Base-by-base conservation (phyloP, 2,113 vertebrate genomes). In the Oreotrochilus melanogaster region DNA sequence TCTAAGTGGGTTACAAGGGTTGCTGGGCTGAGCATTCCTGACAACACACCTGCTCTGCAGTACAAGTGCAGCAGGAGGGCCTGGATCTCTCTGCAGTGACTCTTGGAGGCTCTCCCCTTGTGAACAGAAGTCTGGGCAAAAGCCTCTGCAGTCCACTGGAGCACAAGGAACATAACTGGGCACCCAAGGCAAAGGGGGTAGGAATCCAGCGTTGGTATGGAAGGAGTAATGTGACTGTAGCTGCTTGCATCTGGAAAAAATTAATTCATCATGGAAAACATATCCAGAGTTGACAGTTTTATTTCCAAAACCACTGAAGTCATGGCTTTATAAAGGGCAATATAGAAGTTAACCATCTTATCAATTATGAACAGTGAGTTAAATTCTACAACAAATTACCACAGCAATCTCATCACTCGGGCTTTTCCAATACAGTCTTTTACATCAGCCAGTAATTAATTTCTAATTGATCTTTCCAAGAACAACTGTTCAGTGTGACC, bases 391-490 rank as follows among this genome's bases (percentile, higher is more conserved):
- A 8, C 10, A 53, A 69, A 64, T 71, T 80, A 42, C 64, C 42
- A 6, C 0, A 2, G 37, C 35, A 42, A 92, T 82, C 33, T 53
- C 13, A 1, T 35, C 45, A 24, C 45, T 70, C 43, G 81, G 71
- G 43, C 71, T 88, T 88, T 86, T 66, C 88, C 62, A 76, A 4
- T 22, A 61, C 1, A 35, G 12, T 62, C 60, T 54, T 89, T 75
- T 45, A 53, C 21, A 33, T 92, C 45, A 93, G 50, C 23, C 31
- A n/a, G 30, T 73, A 88, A 89, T 93, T 70, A 92, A 76, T 61
- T 50, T n/a, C 69, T 91, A 91, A 95, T 19, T 86, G 81, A 82
- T 78, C 61, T 73, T 60, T 60, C 82, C 56, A 83, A 64, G 80
- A 88, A 39, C 22, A 72, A 24, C 61, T 75, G 72, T 18, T 89